Conservation (phyloP, 1,140 invertebrate species). For the Catajapyx aquilonaris region DNA sequence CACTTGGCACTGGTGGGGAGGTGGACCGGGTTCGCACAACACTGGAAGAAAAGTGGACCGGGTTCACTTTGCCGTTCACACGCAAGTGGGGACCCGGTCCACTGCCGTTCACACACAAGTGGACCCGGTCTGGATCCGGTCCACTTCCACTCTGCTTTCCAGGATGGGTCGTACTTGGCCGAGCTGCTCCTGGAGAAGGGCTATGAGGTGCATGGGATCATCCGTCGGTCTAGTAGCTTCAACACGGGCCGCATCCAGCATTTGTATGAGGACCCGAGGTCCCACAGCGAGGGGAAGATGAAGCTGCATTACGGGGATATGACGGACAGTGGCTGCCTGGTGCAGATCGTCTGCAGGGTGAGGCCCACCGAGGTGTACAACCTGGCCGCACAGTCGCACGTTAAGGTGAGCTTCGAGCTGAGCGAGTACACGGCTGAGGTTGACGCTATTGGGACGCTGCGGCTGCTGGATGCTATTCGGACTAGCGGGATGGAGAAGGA, state of each 20-base stretch:
- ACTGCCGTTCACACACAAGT: neutral
- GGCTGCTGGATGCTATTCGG: slow-evolving; percentile 85
- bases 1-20: neutral
- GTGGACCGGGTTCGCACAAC: neutral
- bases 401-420: slow-evolving; percentile 92
- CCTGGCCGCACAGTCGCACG: slow-evolving; percentile 97
- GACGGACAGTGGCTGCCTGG: slow-evolving; percentile 92
- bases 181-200: slow-evolving; percentile 89
- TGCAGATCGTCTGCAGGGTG: slow-evolving; percentile 76
- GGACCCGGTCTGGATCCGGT: neutral
- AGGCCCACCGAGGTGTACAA: slow-evolving; percentile 94
- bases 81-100: neutral
- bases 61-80: neutral
- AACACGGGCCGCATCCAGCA: slow-evolving; percentile 93
- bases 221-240: slow-evolving; percentile 83
- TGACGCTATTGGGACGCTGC: slow-evolving; percentile 88
- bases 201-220: slow-evolving; percentile 91
- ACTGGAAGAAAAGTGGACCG: neutral
- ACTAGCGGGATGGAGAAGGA: slow-evolving; percentile 69
- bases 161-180: slow-evolving; percentile 98
- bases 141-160: slow-evolving; percentile 10
- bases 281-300: slow-evolving; percentile 67
- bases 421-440: slow-evolving; percentile 99
- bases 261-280: slow-evolving; percentile 71
- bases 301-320: slow-evolving; percentile 97